Percentiles rank a stretch among this genome's conserved stretches.
phyloP scores from a whole-genome alignment of 2,888 invertebrate genomes.

The Ditula angustiorana region DNA sequence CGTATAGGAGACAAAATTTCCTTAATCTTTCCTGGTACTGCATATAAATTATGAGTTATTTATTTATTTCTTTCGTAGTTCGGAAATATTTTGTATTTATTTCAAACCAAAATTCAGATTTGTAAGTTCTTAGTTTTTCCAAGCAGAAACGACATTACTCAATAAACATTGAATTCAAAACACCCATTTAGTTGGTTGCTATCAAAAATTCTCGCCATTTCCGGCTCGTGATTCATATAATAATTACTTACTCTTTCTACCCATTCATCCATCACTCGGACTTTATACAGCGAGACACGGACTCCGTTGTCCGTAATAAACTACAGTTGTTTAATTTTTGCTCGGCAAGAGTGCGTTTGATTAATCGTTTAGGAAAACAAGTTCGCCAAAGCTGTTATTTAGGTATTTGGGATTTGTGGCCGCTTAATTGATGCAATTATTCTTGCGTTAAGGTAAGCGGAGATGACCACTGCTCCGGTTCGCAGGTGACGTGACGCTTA shows the following conservation, averaged over 20 bases:
- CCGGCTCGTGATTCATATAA: conserved; percentile 57
- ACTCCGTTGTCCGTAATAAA: conserved; percentile 55
- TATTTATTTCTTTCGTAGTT: too few species aligned
- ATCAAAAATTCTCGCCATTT: conserved; percentile 48
- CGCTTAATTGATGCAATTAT: conserved; percentile 56
- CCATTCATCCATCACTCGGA: conserved; percentile 65
- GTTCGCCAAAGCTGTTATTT: conserved; percentile 56
- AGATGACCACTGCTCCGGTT: conserved; percentile 45
- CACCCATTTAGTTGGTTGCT: conserved; percentile 20
- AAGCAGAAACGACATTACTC: too few species aligned
- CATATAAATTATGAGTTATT: too few species aligned
- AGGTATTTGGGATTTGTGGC: conserved; percentile 52
- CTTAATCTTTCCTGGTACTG: too few species aligned
- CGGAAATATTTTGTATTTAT: too few species aligned
- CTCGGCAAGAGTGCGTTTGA: conserved; percentile 52
- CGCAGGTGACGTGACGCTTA: conserved; percentile 51
- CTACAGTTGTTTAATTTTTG: conserved; percentile 57
- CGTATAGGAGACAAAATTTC: too few species aligned
- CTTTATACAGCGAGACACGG: conserved; percentile 53
- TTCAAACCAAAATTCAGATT: too few species aligned
- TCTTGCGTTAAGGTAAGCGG: conserved; percentile 47
- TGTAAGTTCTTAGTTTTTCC: too few species aligned
- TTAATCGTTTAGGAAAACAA: conserved; percentile 59
- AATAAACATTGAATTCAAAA: conserved; percentile 15
- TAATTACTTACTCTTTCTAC: conserved; percentile 55